phyloP scores from a whole-genome alignment of 2,113 vertebrate species.

The Smithornis capensis region DNA sequence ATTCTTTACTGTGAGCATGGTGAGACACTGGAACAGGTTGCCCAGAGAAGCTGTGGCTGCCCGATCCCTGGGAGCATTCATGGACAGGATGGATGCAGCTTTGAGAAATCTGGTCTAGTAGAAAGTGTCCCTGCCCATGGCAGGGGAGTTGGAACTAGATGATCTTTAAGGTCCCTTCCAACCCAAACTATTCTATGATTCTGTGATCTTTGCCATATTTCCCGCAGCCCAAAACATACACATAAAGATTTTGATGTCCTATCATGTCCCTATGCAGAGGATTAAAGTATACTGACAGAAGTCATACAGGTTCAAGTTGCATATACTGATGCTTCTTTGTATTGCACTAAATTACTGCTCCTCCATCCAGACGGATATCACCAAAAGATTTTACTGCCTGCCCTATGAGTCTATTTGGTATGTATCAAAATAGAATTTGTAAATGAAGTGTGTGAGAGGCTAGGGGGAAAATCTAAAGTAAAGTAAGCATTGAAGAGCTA shows the following conservation, averaged over 20 bases:
- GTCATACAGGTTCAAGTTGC: neutral
- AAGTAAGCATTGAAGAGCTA: neutral
- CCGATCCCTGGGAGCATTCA: neutral
- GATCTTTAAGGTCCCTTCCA: neutral
- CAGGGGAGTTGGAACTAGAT: neutral
- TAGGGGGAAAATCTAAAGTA: neutral
- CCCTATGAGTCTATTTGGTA: neutral
- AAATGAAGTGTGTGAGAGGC: neutral
- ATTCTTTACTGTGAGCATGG: neutral
- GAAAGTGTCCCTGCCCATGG: neutral
- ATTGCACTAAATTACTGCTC: neutral
- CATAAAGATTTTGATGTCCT: fast-evolving
- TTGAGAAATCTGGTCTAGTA: neutral
- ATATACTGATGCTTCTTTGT: neutral
- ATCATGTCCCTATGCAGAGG: fast-evolving
- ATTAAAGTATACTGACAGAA: neutral
- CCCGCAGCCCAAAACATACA: fast-evolving
- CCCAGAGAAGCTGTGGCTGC: neutral
- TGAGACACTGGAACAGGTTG: neutral
- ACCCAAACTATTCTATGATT: neutral
- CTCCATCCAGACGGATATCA: neutral
- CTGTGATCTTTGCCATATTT: neutral
- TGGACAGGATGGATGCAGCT: neutral
- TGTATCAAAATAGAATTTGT: neutral
- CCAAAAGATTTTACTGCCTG: neutral